Percentiles rank a stretch among this genome's conserved stretches.
phyloP scores from a whole-genome alignment of 1,140 invertebrate species.

The Drosophila kurseongensis region DNA sequence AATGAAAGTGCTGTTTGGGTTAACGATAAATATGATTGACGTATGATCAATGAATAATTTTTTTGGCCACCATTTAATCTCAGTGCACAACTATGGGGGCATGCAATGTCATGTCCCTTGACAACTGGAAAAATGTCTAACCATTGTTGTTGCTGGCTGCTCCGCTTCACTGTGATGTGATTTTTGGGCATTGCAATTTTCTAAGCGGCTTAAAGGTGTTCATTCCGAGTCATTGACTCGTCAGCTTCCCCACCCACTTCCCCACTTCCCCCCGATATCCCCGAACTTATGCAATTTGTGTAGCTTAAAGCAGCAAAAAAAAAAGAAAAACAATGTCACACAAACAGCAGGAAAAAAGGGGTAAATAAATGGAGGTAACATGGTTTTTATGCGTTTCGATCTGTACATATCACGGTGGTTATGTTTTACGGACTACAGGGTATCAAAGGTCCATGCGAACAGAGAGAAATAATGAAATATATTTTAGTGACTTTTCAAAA shows the following conservation, averaged over 20 bases:
- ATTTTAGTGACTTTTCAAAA: no score
- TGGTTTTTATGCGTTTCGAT: slow-evolving; percentile 14
- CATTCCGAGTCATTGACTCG: slow-evolving; percentile 71
- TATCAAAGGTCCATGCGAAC: background rate
- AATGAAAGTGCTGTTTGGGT: no score
- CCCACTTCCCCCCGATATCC: background rate
- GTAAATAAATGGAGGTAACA: slow-evolving; percentile 19
- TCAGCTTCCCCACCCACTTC: slow-evolving; percentile 8
- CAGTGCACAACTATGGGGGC: slow-evolving; percentile 1
- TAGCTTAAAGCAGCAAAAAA: slow-evolving; percentile 30
- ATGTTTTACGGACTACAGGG: slow-evolving; percentile 8
- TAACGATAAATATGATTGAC: no score
- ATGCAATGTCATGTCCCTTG: slow-evolving; percentile 43
- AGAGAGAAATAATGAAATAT: no score
- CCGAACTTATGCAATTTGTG: slow-evolving; percentile 42
- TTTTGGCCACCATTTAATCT: background rate
- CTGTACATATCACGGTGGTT: slow-evolving; percentile 13
- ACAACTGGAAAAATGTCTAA: slow-evolving; percentile 28
- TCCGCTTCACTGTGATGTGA: slow-evolving; percentile 40
- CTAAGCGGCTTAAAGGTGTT: slow-evolving; percentile 81
- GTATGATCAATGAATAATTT: no score
- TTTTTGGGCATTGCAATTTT: slow-evolving; percentile 79
- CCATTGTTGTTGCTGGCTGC: slow-evolving; percentile 42
- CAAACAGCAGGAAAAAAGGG: slow-evolving; percentile 5
- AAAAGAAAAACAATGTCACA: slow-evolving; percentile 6